Evolutionary conservation across 2,113 vertebrate species (phyloP).

Genomic region (Mesoclemmys tuberculata): DNA sequence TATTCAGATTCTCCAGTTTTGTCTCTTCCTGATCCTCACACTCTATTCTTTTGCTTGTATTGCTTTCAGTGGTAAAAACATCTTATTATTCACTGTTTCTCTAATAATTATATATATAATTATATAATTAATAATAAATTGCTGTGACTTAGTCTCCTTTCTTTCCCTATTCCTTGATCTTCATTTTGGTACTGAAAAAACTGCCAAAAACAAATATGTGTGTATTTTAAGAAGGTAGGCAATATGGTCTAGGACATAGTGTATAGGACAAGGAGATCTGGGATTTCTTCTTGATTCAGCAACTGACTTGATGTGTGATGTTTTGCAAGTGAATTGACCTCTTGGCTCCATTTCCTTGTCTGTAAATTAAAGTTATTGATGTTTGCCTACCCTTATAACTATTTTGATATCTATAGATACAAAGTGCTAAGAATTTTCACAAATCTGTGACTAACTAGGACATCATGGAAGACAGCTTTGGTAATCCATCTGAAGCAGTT

Average conservation of each 20-base stretch:
- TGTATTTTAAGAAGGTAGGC: background rate
- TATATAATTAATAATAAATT: background rate
- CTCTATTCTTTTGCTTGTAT: background rate
- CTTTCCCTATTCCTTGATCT: background rate
- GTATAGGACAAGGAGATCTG: background rate
- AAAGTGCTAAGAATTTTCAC: background rate
- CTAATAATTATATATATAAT: background rate
- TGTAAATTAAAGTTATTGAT: background rate
- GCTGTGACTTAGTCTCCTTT: background rate
- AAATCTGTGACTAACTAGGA: fast-evolving
- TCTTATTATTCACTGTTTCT: background rate
- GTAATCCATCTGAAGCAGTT: background rate
- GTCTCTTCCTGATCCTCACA: background rate
- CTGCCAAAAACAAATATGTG: background rate
- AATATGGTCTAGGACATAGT: background rate
- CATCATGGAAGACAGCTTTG: background rate
- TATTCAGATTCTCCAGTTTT: background rate
- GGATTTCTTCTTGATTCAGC: background rate
- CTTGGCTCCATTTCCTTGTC: background rate
- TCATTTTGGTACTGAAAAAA: background rate
- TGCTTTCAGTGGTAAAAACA: background rate
- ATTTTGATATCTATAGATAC: background rate
- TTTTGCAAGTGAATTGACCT: fast-evolving
- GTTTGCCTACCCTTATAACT: background rate
- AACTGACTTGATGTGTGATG: background rate